phyloP scores from a whole-genome alignment of 1,140 invertebrate species.

The Mactra quadrangularis region DNA sequence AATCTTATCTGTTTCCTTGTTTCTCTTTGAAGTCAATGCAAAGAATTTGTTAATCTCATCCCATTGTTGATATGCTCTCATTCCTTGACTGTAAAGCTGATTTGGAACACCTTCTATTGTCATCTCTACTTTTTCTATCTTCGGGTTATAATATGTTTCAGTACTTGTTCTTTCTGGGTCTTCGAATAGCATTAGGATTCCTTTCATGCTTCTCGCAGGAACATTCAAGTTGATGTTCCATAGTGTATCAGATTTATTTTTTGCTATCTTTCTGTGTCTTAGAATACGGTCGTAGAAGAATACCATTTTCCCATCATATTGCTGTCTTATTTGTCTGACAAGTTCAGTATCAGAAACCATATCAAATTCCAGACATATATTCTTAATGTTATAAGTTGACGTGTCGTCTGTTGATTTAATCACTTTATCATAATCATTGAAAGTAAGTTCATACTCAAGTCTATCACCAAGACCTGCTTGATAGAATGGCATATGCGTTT shows the following conservation, averaged over 20 bases:
- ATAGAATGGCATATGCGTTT: too few relatives aligned
- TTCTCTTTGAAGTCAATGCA: background rate
- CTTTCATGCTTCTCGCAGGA: conserved; percentile 58
- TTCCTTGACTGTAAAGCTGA: conserved; percentile 33
- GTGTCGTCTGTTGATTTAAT: background rate
- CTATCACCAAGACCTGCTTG: conserved; percentile 4
- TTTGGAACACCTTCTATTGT: conserved; percentile 32
- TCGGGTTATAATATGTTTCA: background rate
- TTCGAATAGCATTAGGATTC: conserved; percentile 58
- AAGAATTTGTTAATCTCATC: conserved; percentile 5
- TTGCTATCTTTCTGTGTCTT: conserved; percentile 7
- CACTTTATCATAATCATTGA: conserved; percentile 28
- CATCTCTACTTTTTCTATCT: background rate
- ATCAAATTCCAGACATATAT: too few relatives aligned
- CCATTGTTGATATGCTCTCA: conserved; percentile 58
- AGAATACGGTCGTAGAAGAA: background rate
- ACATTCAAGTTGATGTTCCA: conserved; percentile 57
- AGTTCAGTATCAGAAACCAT: too few relatives aligned
- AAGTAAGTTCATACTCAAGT: conserved; percentile 18
- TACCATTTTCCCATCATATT: background rate
- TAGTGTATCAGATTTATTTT: conserved; percentile 25
- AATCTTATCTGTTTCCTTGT: conserved; percentile 7
- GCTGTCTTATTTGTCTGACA: background rate
- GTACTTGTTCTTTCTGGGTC: background rate
- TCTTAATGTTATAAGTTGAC: too few relatives aligned